Conservation (phyloP, 37 sponge, comb jelly and placozoan genomes). For the Mnemiopsis leidyi region DNA sequence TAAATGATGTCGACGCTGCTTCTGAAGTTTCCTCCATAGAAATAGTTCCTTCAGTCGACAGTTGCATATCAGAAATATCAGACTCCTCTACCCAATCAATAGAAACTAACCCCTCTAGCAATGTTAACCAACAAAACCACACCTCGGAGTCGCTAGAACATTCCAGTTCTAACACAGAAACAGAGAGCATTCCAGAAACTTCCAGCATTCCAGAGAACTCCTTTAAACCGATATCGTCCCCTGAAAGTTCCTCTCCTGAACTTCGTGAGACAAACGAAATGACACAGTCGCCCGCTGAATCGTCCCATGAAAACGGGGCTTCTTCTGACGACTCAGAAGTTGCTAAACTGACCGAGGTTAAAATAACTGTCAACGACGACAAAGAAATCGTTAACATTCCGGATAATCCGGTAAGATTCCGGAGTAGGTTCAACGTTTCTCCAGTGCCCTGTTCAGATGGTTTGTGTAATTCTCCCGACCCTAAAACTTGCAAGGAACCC, state of each 20-base stretch:
- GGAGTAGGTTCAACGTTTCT: constrained; percentile 26
- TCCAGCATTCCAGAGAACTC: background rate
- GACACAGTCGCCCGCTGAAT: background rate
- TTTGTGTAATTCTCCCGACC: background rate
- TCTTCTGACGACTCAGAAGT: background rate
- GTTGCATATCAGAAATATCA: background rate
- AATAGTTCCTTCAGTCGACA: background rate
- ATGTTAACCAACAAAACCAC: too few relatives aligned
- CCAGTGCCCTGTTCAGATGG: background rate
- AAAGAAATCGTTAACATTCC: background rate
- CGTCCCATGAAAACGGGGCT: background rate
- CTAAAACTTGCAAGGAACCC: background rate
- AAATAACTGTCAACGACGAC: background rate
- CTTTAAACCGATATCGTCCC: background rate
- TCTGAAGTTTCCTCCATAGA: background rate
- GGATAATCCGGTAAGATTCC: background rate
- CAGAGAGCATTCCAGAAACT: background rate
- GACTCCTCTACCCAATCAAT: background rate
- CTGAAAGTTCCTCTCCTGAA: background rate
- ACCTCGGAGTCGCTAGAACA: background rate
- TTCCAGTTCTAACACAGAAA: background rate
- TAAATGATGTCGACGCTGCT: background rate
- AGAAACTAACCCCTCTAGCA: background rate
- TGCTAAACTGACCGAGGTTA: background rate
- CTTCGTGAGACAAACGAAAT: too few relatives aligned